Conservation (phyloP, 2,888 invertebrate genomes). For the Autographa gamma region DNA sequence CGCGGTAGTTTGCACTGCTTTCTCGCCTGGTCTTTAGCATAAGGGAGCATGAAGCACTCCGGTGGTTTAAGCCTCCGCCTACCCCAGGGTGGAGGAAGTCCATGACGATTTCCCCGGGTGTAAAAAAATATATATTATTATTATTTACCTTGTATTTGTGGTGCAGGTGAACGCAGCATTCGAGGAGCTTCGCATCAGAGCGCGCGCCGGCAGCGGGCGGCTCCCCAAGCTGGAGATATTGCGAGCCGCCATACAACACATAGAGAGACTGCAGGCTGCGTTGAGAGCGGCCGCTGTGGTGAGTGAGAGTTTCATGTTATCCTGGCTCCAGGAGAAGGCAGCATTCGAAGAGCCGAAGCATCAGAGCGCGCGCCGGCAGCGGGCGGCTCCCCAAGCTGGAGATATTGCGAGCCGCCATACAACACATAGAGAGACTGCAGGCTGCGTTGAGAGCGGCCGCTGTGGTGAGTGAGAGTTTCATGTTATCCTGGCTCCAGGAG, state of each 20-base stretch:
- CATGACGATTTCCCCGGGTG: no score
- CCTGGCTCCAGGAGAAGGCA: slow-evolving; percentile 97
- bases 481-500: slow-evolving; percentile 90
- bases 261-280: slow-evolving; percentile 96
- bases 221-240: slow-evolving; percentile 99
- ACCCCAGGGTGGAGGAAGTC: no score
- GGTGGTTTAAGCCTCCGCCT: no score
- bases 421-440: slow-evolving; percentile 98
- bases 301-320: background rate
- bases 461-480: slow-evolving; percentile 57
- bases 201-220: slow-evolving; percentile 98
- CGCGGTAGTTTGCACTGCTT: no score
- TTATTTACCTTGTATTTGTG: no score
- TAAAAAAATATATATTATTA: no score
- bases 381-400: slow-evolving; percentile 99
- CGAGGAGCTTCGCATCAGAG: slow-evolving; percentile 93
- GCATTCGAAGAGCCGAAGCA: slow-evolving; percentile 96
- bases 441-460: slow-evolving; percentile 92
- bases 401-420: slow-evolving; percentile 98
- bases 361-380: slow-evolving; percentile 96
- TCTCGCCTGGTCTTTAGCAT: no score
- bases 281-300: slow-evolving; percentile 90
- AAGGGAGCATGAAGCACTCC: no score
- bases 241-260: slow-evolving; percentile 99
- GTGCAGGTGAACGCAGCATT: slow-evolving; percentile 98